Base-by-base conservation (phyloP, 2,797 vertebrate genomes). In the Periophthalmus magnuspinnatus region DNA sequence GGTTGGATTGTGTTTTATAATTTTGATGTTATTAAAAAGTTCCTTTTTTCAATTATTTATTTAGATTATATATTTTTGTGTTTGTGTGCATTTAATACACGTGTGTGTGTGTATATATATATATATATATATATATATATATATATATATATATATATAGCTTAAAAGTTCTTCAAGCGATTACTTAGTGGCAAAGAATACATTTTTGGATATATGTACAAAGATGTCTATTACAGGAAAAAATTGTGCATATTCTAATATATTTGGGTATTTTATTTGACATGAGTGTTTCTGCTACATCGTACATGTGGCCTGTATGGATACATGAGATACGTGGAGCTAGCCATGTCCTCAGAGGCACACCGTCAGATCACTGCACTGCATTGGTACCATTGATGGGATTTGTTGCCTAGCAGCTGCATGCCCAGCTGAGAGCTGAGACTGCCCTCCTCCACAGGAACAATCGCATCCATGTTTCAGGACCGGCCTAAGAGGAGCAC, bases 371-470 rank as follows among this genome's bases (percentile, higher is more conserved):
- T 84, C 73, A 82, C 75, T 66, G 59, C 72, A 72, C 61, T 48
- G 72, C 84, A 84, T 90, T 82, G 72, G 70, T 83, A 77, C 60
- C 71, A 86, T 82, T 81, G 80, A 82, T 84, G 72, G 80, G 84
- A 86, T 85, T 86, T 84, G 81, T 85, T 86, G 77, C 81, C 81
- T 84, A 78, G 82, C 83, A 89, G 85, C 80, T 77, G 62, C 71
- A 70, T 45, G 65, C 50, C 58, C 56, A 62, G 65, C 47, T 65
- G 55, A 67, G 47, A 58, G 65, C 47, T 65, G 55, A 67, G 47
- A 58, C 68, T 34, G 48, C 33, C 48, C 47, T 50, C 19, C 38
- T 65, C 7, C 47, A 38, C 33, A 54, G 52, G 32, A 50, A 17
- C 48, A 24, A 54, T 34, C 64, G 66, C 48, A 66, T 66, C 64